Evolutionary conservation across 2,888 invertebrate genomes (phyloP), one percentile per base, ranked within the genome.

Genomic region (Sarcophaga rosellei): DNA sequence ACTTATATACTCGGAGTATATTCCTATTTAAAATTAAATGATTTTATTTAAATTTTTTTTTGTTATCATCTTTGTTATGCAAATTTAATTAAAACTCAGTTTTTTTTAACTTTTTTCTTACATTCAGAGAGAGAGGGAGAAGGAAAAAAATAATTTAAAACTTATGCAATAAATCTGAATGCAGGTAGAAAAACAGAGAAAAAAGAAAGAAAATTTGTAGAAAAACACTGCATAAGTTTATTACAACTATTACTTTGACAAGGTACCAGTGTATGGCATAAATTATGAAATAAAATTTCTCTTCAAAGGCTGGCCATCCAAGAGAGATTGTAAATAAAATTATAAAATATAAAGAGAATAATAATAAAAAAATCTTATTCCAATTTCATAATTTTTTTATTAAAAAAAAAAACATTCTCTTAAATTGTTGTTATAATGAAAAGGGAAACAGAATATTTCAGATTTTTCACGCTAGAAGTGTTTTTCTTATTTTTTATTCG

Each of bases 401-500:
- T 47, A 15, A 15, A 47, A 47, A 47, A 47, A 47, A 47, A 47
- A 15, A 47, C 47, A 15, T 15, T 15, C 1, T 15, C 47, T 47
- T 47, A 47, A 47, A 47, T 47, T 15, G 11, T 47, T 35, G 12
- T 65, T 47, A 47, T 15, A 47, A 47, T 15, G 47, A 47, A 47
- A 15, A 47, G 47, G 15, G 15, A 47, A 47, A 47, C 11, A 47
- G 15, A 15, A 47, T 65, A 77, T 53, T 61, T 77, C 61, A 61
- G 35, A 73, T 77, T 68, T 81, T 65, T 77, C 66, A 83, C 35
- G 77, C 73, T 78, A 62, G 53, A 83, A 68, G 15, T 82, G 76
- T 72, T 77, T 72, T 65, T 25, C 21, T 75, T 75, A n/a, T 57
- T 76, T 65, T 70, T 72, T 76, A 21, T 76, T 25, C n/a, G 47